phyloP scores from a whole-genome alignment of 1,140 invertebrate species.

The Heliconius melpomene region DNA sequence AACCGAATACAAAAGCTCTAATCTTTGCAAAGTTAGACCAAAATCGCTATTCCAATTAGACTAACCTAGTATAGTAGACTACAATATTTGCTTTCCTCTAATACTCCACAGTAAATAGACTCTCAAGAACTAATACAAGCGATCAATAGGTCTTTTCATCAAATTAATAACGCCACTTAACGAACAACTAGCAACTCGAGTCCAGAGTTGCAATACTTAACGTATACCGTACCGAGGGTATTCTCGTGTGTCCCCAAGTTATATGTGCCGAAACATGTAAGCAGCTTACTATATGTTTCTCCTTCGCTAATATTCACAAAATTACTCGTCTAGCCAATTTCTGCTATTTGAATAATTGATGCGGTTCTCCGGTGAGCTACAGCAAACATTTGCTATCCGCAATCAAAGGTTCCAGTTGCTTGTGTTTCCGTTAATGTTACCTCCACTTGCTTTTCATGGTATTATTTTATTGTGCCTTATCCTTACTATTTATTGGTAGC shows the following conservation, averaged over 20 bases:
- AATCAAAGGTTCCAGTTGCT: conserved; percentile 59
- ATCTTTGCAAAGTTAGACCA: conserved; percentile 22
- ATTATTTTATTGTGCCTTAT: conserved; percentile 4
- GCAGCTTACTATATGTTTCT: conserved; percentile 57
- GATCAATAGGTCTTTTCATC: conserved; percentile 66
- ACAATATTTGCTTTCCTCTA: conserved; percentile 37
- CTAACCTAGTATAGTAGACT: conserved; percentile 22
- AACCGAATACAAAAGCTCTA: conserved; percentile 13
- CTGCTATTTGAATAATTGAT: conserved; percentile 77
- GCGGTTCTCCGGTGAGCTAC: conserved; percentile 53
- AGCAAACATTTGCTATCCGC: conserved; percentile 71
- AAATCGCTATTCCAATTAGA: conserved; percentile 33
- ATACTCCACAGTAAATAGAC: conserved; percentile 40
- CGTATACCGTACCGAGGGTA: conserved; percentile 47
- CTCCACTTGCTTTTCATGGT: conserved; percentile 6
- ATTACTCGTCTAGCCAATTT: conserved; percentile 69
- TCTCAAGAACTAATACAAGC: conserved; percentile 48
- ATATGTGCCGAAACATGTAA: conserved; percentile 59
- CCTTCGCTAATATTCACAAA: conserved; percentile 60
- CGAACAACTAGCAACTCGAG: conserved; percentile 50
- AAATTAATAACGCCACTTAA: conserved; percentile 69
- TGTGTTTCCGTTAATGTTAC: conserved; percentile 17
- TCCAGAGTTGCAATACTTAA: conserved; percentile 58
- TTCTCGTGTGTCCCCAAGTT: conserved; percentile 37
- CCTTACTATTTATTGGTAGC: neutral